Conservation (phyloP, 2,888 invertebrate genomes). For the Hymenopus coronatus region DNA sequence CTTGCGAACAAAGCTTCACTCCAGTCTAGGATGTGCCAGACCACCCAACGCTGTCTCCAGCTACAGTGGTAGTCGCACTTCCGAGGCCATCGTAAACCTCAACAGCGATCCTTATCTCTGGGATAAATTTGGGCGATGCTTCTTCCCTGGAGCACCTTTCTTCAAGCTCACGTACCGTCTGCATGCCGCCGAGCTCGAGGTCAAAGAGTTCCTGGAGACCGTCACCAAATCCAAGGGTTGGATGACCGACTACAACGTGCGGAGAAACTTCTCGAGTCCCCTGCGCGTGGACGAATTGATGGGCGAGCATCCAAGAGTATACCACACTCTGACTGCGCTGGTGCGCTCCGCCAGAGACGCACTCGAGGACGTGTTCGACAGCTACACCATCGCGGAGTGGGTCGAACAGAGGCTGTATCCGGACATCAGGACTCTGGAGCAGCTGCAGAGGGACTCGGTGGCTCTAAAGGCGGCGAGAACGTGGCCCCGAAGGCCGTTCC, state of each 20-base stretch:
- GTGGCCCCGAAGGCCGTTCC: conserved; percentile 62
- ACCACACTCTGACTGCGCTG: conserved; percentile 55
- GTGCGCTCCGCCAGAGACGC: conserved; percentile 56
- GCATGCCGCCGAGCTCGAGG: conserved; percentile 47
- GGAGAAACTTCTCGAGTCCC: conserved; percentile 67
- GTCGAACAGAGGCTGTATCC: conserved; percentile 65
- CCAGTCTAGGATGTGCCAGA: conserved; percentile 56
- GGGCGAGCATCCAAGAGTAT: conserved; percentile 54
- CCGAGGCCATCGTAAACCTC: conserved; percentile 52
- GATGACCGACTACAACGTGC: conserved; percentile 68
- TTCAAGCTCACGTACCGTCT: conserved; percentile 52
- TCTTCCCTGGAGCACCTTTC: conserved; percentile 62
- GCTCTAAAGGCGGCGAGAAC: conserved; percentile 52
- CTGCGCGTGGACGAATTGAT: conserved; percentile 62
- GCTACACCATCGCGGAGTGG: conserved; percentile 61
- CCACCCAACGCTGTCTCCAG: conserved; percentile 27
- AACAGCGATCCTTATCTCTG: conserved; percentile 61
- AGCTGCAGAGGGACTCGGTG: conserved; percentile 54
- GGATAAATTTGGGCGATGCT: conserved; percentile 58
- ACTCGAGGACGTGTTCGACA: conserved; percentile 58
- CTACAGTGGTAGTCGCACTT: conserved; percentile 30
- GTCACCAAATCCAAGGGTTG: conserved; percentile 48
- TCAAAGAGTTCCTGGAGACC: conserved; percentile 31
- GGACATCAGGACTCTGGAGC: conserved; percentile 50
- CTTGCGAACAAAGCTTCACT: conserved; percentile 48